Evolutionary conservation across 2,797 vertebrate genomes (phyloP), one percentile per base, ranked within the genome.

Genomic region (Epinephelus malabaricus): DNA sequence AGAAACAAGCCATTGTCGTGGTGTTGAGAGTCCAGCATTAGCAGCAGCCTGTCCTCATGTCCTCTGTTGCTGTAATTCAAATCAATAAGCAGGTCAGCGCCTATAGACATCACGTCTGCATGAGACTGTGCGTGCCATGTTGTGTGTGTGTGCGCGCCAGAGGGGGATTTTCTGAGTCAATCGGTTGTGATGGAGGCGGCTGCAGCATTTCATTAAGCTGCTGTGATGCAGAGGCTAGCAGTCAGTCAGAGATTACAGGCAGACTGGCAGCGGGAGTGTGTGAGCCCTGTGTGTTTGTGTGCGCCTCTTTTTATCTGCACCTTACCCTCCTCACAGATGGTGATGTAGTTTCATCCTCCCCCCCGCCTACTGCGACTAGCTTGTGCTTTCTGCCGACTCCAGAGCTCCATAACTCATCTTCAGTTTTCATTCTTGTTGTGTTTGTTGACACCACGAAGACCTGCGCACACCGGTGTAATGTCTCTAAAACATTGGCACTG

Each of bases 161-260:
- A 81, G 73, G 77, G 78, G 89, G 89, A 90, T 93, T 93, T 91
- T 95, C 85, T 66, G 82, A 88, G 73, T 87, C 82, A 77, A 81
- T 91, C 66, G 68, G 70, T 68, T 54, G 78, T 76, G 85, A 91
- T 89, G 82, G 81, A 86, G 77, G 82, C 69, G 68, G 81, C 73
- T 82, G 56, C 79, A 84, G 77, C 55, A 17, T 91, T 94, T 89
- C 73, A 82, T 86, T 94, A 94, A 95, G 92, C 93, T 76, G 83
- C 89, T 77, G 83, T 78, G 84, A 86, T 88, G 92, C 88, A 86
- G 83, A 91, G 67, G 79, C 90, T 65, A 88, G 65, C 86, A 85
- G 88, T 80, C 83, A 46, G 83, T 80, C 73, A 69, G 91, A 92
- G 93, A 95, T 94, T 94, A 95, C 76, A 88, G 86, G 87, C 68